phyloP scores from a whole-genome alignment of 2,888 invertebrate genomes.

The Erebia epiphron region DNA sequence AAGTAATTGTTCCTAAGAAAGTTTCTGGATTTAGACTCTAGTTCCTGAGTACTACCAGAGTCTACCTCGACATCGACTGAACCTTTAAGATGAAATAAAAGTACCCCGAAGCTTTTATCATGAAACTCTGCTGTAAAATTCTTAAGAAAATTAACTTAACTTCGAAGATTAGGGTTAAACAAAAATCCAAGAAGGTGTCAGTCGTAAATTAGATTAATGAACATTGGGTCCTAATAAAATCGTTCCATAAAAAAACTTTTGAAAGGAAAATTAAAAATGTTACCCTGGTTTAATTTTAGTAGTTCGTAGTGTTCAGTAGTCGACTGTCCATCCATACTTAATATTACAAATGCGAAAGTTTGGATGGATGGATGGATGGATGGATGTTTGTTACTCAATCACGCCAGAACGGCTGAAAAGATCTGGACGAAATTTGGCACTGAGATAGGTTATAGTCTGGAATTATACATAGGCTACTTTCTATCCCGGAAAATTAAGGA shows the following conservation, averaged over 20 bases:
- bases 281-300: too few species aligned
- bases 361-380: too few species aligned
- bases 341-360: too few species aligned
- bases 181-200: slow-evolving; percentile 16
- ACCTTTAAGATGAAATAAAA: slow-evolving; percentile 19
- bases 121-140: slow-evolving; percentile 15
- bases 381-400: too few species aligned
- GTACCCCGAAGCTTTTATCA: slow-evolving; percentile 12
- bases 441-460: too few species aligned
- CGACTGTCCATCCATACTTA: too few species aligned
- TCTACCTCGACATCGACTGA: slow-evolving; percentile 4
- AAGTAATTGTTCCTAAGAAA: neutral
- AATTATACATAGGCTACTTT: too few species aligned
- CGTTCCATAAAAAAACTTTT: neutral
- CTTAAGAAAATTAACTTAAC: slow-evolving; percentile 16
- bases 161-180: slow-evolving; percentile 17
- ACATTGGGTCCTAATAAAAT: neutral
- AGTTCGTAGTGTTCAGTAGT: too few species aligned
- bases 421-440: too few species aligned
- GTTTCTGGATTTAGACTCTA: neutral
- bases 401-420: too few species aligned
- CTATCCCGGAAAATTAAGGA: too few species aligned
- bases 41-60: neutral
- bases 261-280: neutral
- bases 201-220: slow-evolving; percentile 16